Percentiles rank a stretch among this genome's conserved stretches.
phyloP scores from a whole-genome alignment of 2,888 invertebrate species.

The Ochropleura leucogaster region DNA sequence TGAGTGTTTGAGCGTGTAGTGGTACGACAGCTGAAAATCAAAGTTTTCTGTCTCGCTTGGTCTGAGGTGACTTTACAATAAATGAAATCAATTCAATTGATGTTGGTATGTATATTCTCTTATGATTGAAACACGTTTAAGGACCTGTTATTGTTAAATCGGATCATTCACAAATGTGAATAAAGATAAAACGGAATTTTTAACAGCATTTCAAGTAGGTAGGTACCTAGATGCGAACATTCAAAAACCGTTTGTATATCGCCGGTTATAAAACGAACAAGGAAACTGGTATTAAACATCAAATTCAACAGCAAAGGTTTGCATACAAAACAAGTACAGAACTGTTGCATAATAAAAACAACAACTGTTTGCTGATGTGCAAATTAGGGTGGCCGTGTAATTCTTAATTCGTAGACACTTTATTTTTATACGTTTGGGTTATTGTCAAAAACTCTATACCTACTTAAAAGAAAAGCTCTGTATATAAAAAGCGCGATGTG shows the following conservation, averaged over 20 bases:
- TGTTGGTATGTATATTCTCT: slow-evolving; percentile 46
- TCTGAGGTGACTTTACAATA: slow-evolving; percentile 54
- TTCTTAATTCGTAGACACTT: not conserved
- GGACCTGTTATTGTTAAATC: slow-evolving; percentile 28
- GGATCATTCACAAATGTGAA: slow-evolving; percentile 20
- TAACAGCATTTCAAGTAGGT: slow-evolving; percentile 5
- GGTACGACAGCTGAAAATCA: slow-evolving; percentile 84
- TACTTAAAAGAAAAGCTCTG: not conserved
- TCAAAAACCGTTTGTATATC: slow-evolving; percentile 15
- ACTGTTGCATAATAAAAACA: slow-evolving; percentile 37
- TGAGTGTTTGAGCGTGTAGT: slow-evolving; percentile 73
- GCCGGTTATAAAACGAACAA: slow-evolving; percentile 20
- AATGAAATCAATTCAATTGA: slow-evolving; percentile 55
- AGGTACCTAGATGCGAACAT: not conserved
- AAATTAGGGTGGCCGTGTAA: slow-evolving; percentile 28
- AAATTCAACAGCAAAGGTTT: slow-evolving; percentile 29
- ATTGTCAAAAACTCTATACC: not conserved
- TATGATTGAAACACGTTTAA: slow-evolving; percentile 51
- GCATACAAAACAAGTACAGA: slow-evolving; percentile 25
- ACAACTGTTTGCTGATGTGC: slow-evolving; percentile 29
- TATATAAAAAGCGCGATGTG: not conserved
- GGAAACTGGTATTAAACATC: slow-evolving; percentile 23
- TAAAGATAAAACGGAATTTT: slow-evolving; percentile 21
- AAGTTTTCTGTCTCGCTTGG: slow-evolving; percentile 70
- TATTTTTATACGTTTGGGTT: not conserved